Base-by-base conservation (phyloP, 2,797 vertebrate species). In the Pitangus sulphuratus region DNA sequence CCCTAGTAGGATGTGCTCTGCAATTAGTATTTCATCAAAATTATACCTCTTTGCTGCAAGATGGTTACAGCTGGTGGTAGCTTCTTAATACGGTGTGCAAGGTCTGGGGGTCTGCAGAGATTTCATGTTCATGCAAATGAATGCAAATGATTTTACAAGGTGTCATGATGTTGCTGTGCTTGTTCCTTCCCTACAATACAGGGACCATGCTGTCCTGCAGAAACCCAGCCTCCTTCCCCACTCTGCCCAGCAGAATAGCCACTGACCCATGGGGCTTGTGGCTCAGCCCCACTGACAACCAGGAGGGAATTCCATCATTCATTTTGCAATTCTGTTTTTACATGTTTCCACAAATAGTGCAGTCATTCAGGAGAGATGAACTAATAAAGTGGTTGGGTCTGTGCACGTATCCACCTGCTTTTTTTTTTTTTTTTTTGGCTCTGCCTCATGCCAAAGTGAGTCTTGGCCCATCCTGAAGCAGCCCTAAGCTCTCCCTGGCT, bases 11-110 rank as follows among this genome's bases (percentile, higher is more conserved):
- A 90, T 77, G 42, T 90, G 58, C 80, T 95, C 47, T 91, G 83
- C 90, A 94, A 88, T 96, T 91, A 88, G 77, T 69, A 22, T 86
- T 90, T 91, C 50, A 86, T 86, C 5, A 3, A 79, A 92, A 80
- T 82, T 1, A 82, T 62, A 80, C 70, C 26, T 75, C 77, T 86
- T 75, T 62, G 10, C 75, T 85, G 58, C 2, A 7, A 53, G 83
- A 40, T 30, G 40, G 26, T 78, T 95, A 37, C 65, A 65, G 85
- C 50, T 92, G 42, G 56, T 88, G 61, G 47, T 72, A 54, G 24
- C 70, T 78, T 84, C 83, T 93, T 91, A 86, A 88, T 56, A 60
- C 15, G 15, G 30, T 25, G 7, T 75, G 57, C 57, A 25, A 71
- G 69, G 74, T 90, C 79, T 25, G 18, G 39, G 37, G 22, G 22